Evolutionary conservation across 1,140 invertebrate species (phyloP), one percentile per base, ranked within the genome.

Genomic region (Bacillus rossius): DNA sequence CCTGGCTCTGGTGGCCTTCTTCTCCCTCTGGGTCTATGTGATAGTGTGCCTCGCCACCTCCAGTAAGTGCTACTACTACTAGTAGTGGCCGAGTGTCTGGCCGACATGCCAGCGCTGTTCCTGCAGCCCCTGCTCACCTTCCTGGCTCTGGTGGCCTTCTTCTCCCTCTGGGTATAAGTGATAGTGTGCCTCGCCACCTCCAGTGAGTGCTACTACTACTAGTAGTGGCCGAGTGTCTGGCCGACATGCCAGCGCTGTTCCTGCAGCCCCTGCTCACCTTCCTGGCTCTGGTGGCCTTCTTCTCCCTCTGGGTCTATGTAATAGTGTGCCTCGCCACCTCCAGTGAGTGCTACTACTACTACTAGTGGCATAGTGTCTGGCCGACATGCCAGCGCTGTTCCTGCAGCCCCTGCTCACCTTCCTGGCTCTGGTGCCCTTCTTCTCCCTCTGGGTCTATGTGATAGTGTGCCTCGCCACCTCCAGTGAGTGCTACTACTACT

Each of bases 91-190:
- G n/a, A n/a, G n/a, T n/a, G n/a, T n/a, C n/a, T n/a, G n/a, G n/a
- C 84, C 48, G 84, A 85, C 66, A 80, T 96, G 60, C 93, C 94
- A 5, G 84, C 82, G n/a, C 73, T 98, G 22, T 86, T 96, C 66
- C 75, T 94, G 19, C 93, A 95, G 68, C 94, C 94, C 1, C 69
- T 96, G 1, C 75, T 93, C 57, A 96, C 94, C 0, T 94, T 94
- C 69, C 60, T 89, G 43, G 80, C 87, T 47, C 76, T 96, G 0
- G 72, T 88, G 23, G 59, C 84, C 40, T 96, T 96, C 71, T 88
- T 94, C 61, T 73, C 84, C 40, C 92, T 91, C 77, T 96, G 92
- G 92, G 77, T 93, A 1, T 78, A 81, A 26, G 84, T 96, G 37
- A 82, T 96, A 61, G 74, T 85, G 22, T 84, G 77, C 65, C 72